A percentile compares a stretch with the other conserved stretches of the same genome.
Evolutionary conservation across 1,140 invertebrate genomes (phyloP).

Genomic region (Dendroctonus valens): DNA sequence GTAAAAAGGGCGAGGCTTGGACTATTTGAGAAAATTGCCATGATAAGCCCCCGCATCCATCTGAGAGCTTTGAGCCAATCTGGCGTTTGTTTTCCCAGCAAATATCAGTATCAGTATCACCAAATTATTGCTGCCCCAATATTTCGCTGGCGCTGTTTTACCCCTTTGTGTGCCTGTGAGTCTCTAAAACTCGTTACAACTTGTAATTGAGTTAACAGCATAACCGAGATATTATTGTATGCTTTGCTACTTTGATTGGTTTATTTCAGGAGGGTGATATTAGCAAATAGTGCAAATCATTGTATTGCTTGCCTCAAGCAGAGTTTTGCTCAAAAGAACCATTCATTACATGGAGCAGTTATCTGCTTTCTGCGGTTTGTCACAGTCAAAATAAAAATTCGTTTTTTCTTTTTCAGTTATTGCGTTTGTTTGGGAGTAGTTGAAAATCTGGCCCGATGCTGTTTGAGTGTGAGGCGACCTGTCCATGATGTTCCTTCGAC

Average conservation of each 20-base stretch:
- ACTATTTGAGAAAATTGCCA: background rate
- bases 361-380: background rate
- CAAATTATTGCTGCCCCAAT: background rate
- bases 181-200: conserved; percentile 5
- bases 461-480: conserved; percentile 61
- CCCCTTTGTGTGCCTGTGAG: conserved; percentile 1
- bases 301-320: too few relatives aligned
- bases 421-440: conserved; percentile 66
- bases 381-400: background rate
- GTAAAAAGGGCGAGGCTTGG: background rate
- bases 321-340: too few relatives aligned
- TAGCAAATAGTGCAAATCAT: too few relatives aligned
- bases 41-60: conserved; percentile 1
- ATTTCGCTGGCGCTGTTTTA: conserved; percentile 1
- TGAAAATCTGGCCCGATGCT: conserved; percentile 65
- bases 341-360: too few relatives aligned
- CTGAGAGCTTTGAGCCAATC: background rate
- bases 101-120: conserved; percentile 7
- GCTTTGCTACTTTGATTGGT: too few relatives aligned
- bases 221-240: too few relatives aligned
- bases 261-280: too few relatives aligned
- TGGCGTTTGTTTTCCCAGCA: conserved; percentile 7
- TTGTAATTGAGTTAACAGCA: conserved; percentile 10
- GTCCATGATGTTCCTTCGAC: conserved; percentile 57
- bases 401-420: conserved; percentile 57